Evolutionary conservation across 2,797 vertebrate genomes (phyloP), one percentile per base, ranked within the genome.

Genomic region (Chaenodraco wilsoni): DNA sequence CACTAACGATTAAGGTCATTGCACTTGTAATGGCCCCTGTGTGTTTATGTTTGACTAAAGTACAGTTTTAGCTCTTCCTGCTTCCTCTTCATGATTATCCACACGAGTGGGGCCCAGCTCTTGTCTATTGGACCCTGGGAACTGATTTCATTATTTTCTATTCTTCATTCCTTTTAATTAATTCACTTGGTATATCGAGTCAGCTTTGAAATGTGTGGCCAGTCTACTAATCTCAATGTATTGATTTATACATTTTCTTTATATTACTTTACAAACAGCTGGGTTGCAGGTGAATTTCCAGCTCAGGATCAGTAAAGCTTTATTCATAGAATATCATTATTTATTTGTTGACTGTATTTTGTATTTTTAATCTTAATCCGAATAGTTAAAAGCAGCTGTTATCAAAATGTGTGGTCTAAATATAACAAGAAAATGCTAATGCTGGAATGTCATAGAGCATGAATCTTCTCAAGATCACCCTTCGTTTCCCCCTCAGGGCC

Each of bases 1-100:
- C 67, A 43, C 45, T 87, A 66, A 85, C 13, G 48, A 84, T 83
- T 83, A 66, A 89, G 84, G 65, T 85, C 84, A 81, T 44, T 81
- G 59, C 54, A 74, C 82, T 72, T 31, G 9, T 43, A 41, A 61
- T 44, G 37, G 64, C 55, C 37, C 41, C 23, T 51, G 63, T 61
- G 75, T 82, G 63, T 87, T 76, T 88, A 43, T 80, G n/a, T 74
- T 86, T 75, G 37, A 50, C 15, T 21, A 16, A 77, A 80, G 49
- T 40, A 16, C 9, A 51, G 3, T n/a, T 76, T 60, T 50, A 60
- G 50, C 41, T 72, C 52, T 59, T 74, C 58, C 76, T 58, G 14
- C 15, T 14, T 75, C 19, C 16, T 3, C 9, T 16, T 55, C 9
- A 10, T 37, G 48, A 0, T 14, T 16, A 46, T 69, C 31, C 59